These are phyloP conservation scores for Oreochromis mossambicus DNA, from an alignment of 2,797 vertebrate genomes.

Conservation along the genomic window DNA sequence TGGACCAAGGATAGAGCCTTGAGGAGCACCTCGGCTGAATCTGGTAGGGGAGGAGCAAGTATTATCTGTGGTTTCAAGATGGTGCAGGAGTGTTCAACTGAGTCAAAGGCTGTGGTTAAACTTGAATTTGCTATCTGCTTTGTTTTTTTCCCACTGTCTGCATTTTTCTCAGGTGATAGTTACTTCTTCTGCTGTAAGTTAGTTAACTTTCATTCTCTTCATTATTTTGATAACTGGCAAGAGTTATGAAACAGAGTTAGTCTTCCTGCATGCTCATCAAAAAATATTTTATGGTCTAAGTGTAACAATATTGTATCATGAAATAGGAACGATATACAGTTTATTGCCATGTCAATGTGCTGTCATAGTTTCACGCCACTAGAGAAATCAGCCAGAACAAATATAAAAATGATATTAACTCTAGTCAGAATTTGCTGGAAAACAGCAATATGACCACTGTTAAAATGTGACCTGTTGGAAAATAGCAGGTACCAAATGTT, in stretches of 20 bases:
- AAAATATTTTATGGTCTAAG: neutral
- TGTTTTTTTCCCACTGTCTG: neutral
- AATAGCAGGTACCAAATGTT: neutral
- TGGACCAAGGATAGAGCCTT: neutral
- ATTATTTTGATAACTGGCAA: neutral
- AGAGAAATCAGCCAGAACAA: neutral
- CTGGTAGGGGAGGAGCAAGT: neutral
- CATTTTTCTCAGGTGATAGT: neutral
- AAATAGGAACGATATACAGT: rapidly evolving
- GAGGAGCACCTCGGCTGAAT: neutral
- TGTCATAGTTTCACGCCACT: neutral
- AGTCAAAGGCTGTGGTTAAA: neutral
- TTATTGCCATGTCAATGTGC: neutral
- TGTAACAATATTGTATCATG: neutral
- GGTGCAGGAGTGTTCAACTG: neutral
- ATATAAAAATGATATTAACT: neutral
- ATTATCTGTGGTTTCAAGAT: neutral
- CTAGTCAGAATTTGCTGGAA: neutral
- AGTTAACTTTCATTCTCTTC: neutral
- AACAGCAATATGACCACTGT: neutral
- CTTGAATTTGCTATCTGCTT: neutral
- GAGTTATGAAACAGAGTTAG: neutral
- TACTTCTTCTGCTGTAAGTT: neutral
- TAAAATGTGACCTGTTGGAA: neutral
- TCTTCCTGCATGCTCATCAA: neutral